Evolutionary conservation across 1,140 invertebrate genomes (phyloP).

Genomic region (Rhyacophila brunnea): DNA sequence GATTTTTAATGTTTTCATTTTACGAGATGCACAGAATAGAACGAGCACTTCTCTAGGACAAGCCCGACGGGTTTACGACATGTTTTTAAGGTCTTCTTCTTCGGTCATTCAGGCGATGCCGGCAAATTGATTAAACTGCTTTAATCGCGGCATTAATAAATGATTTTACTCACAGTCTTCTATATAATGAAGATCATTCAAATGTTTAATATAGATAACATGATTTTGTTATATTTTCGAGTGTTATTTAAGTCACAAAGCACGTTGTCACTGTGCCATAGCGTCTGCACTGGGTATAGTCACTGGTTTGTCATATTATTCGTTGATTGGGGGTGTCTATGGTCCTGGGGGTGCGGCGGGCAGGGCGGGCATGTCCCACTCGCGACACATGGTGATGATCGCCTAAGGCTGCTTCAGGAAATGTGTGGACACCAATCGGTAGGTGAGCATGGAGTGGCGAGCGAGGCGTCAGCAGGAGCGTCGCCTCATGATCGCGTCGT

Average conservation of each 20-base stretch:
- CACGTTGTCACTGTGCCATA: no score
- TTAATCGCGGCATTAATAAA: no score
- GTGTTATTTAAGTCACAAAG: background rate
- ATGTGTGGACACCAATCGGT: constrained; percentile 82
- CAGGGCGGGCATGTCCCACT: constrained; percentile 71
- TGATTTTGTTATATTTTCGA: background rate
- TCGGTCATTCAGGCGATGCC: no score
- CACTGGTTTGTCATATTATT: background rate
- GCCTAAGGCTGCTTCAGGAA: constrained; percentile 83
- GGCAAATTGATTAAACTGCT: no score
- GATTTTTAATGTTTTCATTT: no score
- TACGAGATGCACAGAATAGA: no score
- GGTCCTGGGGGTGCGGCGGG: constrained; percentile 27
- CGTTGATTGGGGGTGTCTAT: background rate
- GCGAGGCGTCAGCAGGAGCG: constrained; percentile 28
- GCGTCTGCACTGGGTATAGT: no score
- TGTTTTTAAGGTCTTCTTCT: no score
- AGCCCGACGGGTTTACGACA: no score
- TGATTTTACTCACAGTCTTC: no score
- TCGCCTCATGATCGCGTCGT: constrained; percentile 15
- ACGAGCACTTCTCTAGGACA: no score
- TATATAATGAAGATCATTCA: background rate
- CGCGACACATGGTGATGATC: constrained; percentile 65
- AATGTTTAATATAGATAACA: background rate
- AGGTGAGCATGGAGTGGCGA: constrained; percentile 71